Evolutionary conservation across 2,113 vertebrate species (phyloP), one percentile per base, ranked within the genome.

Genomic region (Nesogale talazaci): DNA sequence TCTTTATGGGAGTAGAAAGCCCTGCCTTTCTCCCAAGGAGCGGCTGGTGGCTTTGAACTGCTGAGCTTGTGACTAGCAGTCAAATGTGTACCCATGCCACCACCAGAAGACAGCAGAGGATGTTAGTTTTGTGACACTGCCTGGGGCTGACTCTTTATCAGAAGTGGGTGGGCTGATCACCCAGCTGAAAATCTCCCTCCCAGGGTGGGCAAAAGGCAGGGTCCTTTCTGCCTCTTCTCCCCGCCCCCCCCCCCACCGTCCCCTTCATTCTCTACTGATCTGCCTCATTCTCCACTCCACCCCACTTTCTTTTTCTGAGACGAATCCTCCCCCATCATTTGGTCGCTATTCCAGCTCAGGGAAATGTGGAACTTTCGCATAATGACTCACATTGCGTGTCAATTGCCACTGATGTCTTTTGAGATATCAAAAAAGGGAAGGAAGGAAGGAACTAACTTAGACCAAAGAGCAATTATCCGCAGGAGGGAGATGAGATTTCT

Each of bases 301-400:
- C 7, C 46, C 14, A 78, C 79, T n/a, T 69, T 85, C 46, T 52
- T 52, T 5, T 52, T 52, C 46, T 11, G 5, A 52, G 46, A 52
- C 46, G 9, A 12, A 52, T 5, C 14, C 46, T 52, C 14, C 10
- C 46, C n/a, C 46, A 57, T 31, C 16, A 4, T 65, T 23, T 77
- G 52, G 52, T 63, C 12, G 22, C 2, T 65, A 63, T 38, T 9
- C 42, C 31, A 59, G 31, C 17, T 67, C 29, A 57, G 31, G 69
- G 72, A 82, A 80, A 93, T 78, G 40, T 88, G 40, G 17, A 59
- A 16, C 56, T 59, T 88, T 63, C 27, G 82, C 46, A 88, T 80
- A 85, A 77, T 42, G 56, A 57, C 59, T 42, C 63, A 65, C 19
- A 36, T 67, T 36, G 56, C 20, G 46, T 46, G 12, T 31, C 69